Evolutionary conservation across 2,113 vertebrate species (phyloP).

Genomic region (Lagopus leucura): DNA sequence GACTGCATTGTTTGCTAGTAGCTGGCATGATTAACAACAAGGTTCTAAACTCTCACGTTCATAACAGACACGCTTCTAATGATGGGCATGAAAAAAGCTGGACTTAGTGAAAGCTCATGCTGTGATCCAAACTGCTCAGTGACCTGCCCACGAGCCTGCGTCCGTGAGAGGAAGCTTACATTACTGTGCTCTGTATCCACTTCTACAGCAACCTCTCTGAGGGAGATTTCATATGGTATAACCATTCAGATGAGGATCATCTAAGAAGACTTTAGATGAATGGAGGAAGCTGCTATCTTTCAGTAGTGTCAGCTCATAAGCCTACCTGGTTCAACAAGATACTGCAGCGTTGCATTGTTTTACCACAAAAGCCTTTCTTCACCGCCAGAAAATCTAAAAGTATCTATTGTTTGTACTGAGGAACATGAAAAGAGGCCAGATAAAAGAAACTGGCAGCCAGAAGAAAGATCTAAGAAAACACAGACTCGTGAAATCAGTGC

Average conservation of each 20-base stretch:
- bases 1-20: not conserved
- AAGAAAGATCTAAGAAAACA: slow-evolving; percentile 6
- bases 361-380: not conserved
- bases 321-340: not conserved
- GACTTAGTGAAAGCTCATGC: not conserved
- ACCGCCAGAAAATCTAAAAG: not conserved
- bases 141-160: not conserved
- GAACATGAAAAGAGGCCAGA: not conserved
- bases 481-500: not conserved
- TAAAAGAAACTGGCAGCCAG: not conserved
- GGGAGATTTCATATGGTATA: not conserved
- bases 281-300: not conserved
- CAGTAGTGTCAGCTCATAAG: not conserved
- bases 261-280: not conserved
- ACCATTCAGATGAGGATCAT: not conserved
- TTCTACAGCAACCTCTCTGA: not conserved
- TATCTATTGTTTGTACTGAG: not conserved
- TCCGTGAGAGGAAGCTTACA: not conserved
- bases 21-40: not conserved
- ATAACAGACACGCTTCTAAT: not conserved
- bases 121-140: not conserved
- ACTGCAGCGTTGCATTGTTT: not conserved
- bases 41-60: not conserved
- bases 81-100: not conserved
- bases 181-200: not conserved